Evolutionary conservation across 2,888 invertebrate genomes (phyloP).

Genomic region (Lucinisca nassula): DNA sequence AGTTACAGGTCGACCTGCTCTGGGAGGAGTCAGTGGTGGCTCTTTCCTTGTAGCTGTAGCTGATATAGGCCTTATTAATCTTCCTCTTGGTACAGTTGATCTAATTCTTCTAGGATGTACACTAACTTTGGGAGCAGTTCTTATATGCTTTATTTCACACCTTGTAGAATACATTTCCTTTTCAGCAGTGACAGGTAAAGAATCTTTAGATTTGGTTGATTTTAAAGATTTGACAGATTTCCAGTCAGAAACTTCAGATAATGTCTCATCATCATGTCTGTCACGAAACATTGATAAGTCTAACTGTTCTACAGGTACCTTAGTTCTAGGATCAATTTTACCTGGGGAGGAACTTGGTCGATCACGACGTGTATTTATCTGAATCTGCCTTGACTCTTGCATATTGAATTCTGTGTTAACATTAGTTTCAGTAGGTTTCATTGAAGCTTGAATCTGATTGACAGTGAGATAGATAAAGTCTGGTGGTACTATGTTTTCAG

Average conservation of each 20-base stretch:
- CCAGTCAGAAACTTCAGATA: conserved; percentile 76
- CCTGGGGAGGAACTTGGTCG: conserved; percentile 86
- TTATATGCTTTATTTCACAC: conserved; percentile 75
- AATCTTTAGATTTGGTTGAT: conserved; percentile 73
- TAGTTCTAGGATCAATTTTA: conserved; percentile 85
- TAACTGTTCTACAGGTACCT: conserved; percentile 81
- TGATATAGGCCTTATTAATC: conserved; percentile 83
- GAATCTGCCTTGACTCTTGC: conserved; percentile 53
- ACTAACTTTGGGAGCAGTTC: conserved; percentile 72
- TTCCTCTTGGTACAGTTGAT: conserved; percentile 82
- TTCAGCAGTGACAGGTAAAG: conserved; percentile 67
- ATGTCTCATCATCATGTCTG: conserved; percentile 69
- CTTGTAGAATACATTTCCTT: conserved; percentile 77
- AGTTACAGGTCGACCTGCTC: conserved; percentile 73
- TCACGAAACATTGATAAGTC: conserved; percentile 75
- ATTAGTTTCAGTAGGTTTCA: conserved; percentile 79
- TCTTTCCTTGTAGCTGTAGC: conserved; percentile 75
- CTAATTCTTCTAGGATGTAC: conserved; percentile 80
- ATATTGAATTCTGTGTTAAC: conserved; percentile 80
- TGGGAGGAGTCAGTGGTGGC: conserved; percentile 46
- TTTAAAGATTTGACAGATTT: conserved; percentile 75
- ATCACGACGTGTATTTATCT: conserved; percentile 53
- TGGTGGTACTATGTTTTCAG: conserved; percentile 83
- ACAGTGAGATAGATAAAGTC: conserved; percentile 87
- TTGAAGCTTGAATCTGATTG: conserved; percentile 84